Evolutionary conservation across 2,113 vertebrate species (phyloP).

Genomic region (Apteryx owenii): DNA sequence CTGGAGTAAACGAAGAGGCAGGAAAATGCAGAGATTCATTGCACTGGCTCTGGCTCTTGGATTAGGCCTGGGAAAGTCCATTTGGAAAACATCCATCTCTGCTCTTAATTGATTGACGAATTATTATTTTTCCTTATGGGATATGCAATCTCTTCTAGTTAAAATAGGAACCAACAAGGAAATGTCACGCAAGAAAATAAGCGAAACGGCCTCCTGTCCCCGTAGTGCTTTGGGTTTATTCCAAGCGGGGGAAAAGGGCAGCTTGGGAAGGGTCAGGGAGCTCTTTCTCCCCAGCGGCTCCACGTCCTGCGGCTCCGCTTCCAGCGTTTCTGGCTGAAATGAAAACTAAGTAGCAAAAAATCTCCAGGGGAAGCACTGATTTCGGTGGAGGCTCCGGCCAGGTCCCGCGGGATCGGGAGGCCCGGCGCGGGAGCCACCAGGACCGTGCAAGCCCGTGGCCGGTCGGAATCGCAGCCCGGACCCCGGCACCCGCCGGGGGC

Average conservation of each 20-base stretch:
- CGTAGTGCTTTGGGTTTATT: background rate
- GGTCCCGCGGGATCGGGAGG: background rate
- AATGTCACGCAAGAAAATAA: background rate
- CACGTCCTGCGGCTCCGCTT: background rate
- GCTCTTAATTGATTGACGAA: background rate
- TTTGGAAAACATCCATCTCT: background rate
- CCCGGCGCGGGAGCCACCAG: background rate
- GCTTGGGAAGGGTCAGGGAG: slow-evolving; percentile 55
- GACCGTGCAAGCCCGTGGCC: background rate
- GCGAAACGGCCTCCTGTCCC: background rate
- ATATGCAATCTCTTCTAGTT: background rate
- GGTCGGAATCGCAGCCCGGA: background rate
- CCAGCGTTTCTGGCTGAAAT: background rate
- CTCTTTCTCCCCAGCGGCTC: slow-evolving; percentile 28
- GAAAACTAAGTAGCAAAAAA: background rate
- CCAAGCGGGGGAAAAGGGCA: slow-evolving; percentile 45
- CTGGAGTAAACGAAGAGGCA: background rate
- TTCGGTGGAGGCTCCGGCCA: slow-evolving; percentile 4
- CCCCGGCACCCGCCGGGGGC: too few species aligned
- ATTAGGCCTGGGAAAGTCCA: slow-evolving; percentile 49
- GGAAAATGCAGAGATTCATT: background rate
- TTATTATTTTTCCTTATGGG: background rate
- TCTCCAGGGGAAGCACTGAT: background rate
- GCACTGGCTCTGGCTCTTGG: background rate
- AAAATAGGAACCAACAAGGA: slow-evolving; percentile 54